Evolutionary conservation across 2,888 invertebrate species (phyloP).

Genomic region (Rotaria socialis): DNA sequence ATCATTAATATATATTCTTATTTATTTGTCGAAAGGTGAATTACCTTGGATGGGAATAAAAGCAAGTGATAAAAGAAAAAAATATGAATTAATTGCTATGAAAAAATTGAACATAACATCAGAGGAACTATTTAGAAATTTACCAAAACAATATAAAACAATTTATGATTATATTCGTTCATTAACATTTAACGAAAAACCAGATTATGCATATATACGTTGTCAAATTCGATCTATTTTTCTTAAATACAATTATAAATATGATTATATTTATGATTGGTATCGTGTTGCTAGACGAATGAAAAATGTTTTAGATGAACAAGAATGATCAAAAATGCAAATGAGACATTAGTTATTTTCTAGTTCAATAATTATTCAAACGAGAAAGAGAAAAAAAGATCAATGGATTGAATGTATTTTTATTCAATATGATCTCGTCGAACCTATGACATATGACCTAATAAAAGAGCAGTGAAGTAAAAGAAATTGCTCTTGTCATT

Average conservation of each 20-base stretch:
- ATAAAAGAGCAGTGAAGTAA: background rate
- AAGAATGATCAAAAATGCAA: background rate
- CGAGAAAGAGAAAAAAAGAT: background rate
- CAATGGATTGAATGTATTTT: background rate
- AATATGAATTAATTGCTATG: background rate
- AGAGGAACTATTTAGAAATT: background rate
- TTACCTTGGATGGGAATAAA: background rate
- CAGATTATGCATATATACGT: background rate
- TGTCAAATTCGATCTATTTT: background rate
- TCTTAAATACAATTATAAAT: background rate
- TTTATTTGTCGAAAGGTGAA: background rate
- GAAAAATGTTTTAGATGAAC: background rate
- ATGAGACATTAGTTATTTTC: background rate
- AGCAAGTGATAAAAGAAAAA: background rate
- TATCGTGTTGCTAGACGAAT: background rate
- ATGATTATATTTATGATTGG: conserved; percentile 30
- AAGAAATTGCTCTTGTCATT: background rate
- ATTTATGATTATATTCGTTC: background rate
- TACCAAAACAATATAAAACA: background rate
- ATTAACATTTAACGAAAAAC: background rate
- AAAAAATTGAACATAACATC: background rate
- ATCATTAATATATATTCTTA: background rate
- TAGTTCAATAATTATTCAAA: background rate
- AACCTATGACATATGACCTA: background rate
- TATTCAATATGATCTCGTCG: background rate